Conservation (phyloP, 2,797 vertebrate genomes). For the Trachurus trachurus region DNA sequence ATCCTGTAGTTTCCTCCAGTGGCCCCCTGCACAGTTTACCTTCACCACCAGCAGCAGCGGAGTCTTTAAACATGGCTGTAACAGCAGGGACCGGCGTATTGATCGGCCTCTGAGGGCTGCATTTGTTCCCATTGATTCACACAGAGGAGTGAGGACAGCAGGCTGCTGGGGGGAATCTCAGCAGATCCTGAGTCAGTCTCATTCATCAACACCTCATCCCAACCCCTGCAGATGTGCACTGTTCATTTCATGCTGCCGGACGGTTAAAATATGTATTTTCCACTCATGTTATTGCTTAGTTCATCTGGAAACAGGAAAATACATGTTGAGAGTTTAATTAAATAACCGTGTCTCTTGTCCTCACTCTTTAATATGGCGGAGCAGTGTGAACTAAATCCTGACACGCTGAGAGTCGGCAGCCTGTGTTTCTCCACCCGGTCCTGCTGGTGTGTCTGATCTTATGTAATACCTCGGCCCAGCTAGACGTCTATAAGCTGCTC, state of each 20-base stretch:
- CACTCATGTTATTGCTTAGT: neutral
- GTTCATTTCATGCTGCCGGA: neutral
- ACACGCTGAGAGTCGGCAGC: neutral
- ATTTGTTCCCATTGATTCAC: constrained; percentile 45
- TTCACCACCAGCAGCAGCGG: constrained; percentile 9
- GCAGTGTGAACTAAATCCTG: neutral
- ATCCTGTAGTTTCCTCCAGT: neutral
- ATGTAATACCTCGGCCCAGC: constrained; percentile 1
- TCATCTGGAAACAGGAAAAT: neutral
- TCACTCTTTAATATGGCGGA: neutral
- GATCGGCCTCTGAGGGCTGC: constrained; percentile 34
- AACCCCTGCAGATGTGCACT: neutral
- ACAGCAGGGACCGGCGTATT: constrained; percentile 10
- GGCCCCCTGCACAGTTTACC: neutral
- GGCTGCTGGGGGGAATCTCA: neutral
- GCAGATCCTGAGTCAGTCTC: constrained; percentile 5
- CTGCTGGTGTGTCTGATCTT: neutral
- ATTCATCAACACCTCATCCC: neutral
- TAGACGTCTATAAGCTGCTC: neutral
- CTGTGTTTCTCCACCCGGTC: neutral
- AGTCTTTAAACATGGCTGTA: constrained; percentile 38
- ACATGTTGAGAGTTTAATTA: neutral
- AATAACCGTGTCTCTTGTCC: neutral
- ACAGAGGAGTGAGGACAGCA: constrained; percentile 9
- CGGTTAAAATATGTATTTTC: neutral